Evolutionary conservation across 35 echinoderm and acorn worm species (phyloP).

Genomic region (Strongylocentrotus purpuratus): DNA sequence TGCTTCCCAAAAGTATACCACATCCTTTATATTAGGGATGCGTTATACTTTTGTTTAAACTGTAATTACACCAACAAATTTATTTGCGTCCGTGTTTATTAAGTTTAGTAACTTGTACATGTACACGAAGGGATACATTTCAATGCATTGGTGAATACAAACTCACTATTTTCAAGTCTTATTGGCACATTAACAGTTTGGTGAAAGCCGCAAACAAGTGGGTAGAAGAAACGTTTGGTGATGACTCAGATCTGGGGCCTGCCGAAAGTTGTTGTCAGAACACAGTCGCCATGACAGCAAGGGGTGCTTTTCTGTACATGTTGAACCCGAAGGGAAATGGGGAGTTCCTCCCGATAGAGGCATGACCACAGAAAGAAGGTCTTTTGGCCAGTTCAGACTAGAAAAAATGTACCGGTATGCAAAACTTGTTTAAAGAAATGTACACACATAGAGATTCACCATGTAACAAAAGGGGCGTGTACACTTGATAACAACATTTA

Average conservation of each 20-base stretch:
- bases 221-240: neutral
- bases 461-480: too few species aligned
- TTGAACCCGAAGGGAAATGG: neutral
- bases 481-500: too few species aligned
- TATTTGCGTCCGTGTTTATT: too few species aligned
- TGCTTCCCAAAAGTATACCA: too few species aligned
- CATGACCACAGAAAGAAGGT: slow-evolving; percentile 2
- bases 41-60: too few species aligned
- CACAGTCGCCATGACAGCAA: neutral
- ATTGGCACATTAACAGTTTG: neutral
- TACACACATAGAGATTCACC: too few species aligned
- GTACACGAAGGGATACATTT: neutral
- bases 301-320: neutral
- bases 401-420: too few species aligned
- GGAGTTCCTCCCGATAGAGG: neutral
- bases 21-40: too few species aligned
- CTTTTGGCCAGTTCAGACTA: neutral
- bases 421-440: too few species aligned
- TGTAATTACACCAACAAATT: too few species aligned
- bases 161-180: neutral
- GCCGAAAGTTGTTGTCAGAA: slow-evolving; percentile 1
- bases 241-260: neutral
- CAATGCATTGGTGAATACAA: neutral
- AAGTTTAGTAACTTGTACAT: too few species aligned
- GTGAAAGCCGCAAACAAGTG: neutral